Conservation (phyloP, 2,888 invertebrate genomes). For the Carabus problematicus region DNA sequence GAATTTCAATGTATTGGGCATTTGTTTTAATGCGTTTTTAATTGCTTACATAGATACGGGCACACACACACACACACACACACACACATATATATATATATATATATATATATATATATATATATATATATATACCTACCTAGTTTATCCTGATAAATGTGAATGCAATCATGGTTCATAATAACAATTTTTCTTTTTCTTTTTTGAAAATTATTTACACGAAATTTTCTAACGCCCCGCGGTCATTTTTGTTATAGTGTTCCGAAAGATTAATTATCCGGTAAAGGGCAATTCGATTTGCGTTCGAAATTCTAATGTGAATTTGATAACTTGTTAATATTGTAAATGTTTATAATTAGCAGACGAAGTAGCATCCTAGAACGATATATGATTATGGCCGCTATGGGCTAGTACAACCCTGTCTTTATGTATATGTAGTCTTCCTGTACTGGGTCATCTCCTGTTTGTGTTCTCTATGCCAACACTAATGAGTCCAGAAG, state of each 20-base stretch:
- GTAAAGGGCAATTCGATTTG: slow-evolving; percentile 30
- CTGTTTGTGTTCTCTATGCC: no score
- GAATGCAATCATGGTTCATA: slow-evolving; percentile 15
- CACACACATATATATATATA: no score
- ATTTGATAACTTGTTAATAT: slow-evolving; percentile 34
- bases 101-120: no score
- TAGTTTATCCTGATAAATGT: background rate
- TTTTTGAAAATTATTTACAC: slow-evolving; percentile 13
- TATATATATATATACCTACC: no score
- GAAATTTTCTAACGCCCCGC: slow-evolving; percentile 6
- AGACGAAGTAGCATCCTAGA: no score
- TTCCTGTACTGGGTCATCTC: no score
- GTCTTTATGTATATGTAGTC: background rate
- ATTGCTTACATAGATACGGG: slow-evolving; percentile 20
- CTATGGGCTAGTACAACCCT: background rate
- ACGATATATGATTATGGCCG: no score
- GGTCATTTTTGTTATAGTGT: background rate
- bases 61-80: background rate
- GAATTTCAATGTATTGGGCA: slow-evolving; percentile 37
- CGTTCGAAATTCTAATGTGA: slow-evolving; percentile 29
- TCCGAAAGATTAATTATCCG: slow-evolving; percentile 22
- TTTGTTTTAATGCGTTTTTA: slow-evolving; percentile 40
- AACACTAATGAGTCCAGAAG: slow-evolving; percentile 18
- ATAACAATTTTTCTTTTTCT: background rate
- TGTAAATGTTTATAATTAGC: no score